phyloP scores from a whole-genome alignment of 2,888 invertebrate species.

The Chrysina gloriosa region DNA sequence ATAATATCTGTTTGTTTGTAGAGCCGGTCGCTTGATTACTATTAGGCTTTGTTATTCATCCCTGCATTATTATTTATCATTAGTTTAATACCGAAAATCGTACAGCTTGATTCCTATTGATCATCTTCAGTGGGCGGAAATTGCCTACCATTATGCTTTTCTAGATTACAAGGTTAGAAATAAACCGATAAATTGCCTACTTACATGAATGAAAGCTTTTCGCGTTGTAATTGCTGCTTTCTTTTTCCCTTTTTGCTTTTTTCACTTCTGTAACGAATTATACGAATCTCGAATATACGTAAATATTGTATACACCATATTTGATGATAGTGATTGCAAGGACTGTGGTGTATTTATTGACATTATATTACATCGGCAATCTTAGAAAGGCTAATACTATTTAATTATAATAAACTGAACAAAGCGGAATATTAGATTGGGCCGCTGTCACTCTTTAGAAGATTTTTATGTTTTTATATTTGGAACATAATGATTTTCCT shows the following conservation, averaged over 20 bases:
- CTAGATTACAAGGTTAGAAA: conserved; percentile 6
- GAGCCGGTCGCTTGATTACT: neutral
- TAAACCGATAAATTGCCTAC: conserved; percentile 14
- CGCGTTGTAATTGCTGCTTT: neutral
- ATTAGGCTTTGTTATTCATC: conserved; percentile 6
- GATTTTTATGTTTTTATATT: no score
- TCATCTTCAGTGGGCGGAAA: neutral
- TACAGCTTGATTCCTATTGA: conserved; percentile 21
- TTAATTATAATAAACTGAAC: no score
- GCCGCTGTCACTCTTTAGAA: no score
- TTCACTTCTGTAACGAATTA: neutral
- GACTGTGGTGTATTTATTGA: no score
- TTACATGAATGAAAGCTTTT: neutral
- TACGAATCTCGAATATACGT: neutral
- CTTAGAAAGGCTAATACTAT: no score
- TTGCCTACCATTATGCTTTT: neutral
- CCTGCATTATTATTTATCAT: conserved; percentile 44
- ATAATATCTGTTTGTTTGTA: neutral
- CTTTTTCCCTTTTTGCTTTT: neutral
- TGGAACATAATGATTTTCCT: neutral
- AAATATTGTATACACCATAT: no score
- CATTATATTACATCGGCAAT: no score
- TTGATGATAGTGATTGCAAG: no score
- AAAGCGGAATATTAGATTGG: no score
- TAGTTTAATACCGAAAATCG: conserved; percentile 42